These are phyloP conservation scores for Eupithecia tripunctaria DNA, from an alignment of 2,888 invertebrate species.

Conservation along the genomic window DNA sequence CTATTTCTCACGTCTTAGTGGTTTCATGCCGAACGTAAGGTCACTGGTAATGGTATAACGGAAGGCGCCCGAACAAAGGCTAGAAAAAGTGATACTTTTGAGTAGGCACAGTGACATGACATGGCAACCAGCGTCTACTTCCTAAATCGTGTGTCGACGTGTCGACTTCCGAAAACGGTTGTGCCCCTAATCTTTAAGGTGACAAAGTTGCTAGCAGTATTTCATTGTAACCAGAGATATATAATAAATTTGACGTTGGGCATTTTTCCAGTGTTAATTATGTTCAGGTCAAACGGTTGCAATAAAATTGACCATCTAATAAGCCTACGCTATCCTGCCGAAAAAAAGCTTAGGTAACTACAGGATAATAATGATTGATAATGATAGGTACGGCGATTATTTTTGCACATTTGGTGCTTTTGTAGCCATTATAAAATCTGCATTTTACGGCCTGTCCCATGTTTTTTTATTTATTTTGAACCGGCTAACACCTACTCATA, in stretches of 20 bases:
- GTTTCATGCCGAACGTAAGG: conserved; percentile 38
- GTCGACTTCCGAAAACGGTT: conserved; percentile 4
- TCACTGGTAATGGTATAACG: conserved; percentile 28
- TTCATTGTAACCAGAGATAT: background rate
- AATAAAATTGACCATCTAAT: background rate
- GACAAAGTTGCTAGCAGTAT: background rate
- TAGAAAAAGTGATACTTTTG: conserved; percentile 42
- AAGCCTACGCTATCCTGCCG: background rate
- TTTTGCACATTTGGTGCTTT: background rate
- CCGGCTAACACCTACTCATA: background rate
- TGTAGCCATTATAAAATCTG: background rate
- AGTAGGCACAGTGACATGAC: conserved; percentile 14
- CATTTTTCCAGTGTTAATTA: no score
- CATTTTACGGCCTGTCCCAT: background rate
- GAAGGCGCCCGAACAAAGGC: conserved; percentile 40
- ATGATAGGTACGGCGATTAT: no score
- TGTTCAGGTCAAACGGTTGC: background rate
- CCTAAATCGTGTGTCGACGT: background rate
- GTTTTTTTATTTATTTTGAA: background rate
- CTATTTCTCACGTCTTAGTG: conserved; percentile 61
- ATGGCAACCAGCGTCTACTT: background rate
- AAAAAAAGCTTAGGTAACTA: background rate
- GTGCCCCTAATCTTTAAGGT: background rate
- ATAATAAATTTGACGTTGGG: background rate
- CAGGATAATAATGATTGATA: no score